Evolutionary conservation across 2,888 invertebrate genomes (phyloP), one percentile per base, ranked within the genome.

Genomic region (Pilophorus perplexus): DNA sequence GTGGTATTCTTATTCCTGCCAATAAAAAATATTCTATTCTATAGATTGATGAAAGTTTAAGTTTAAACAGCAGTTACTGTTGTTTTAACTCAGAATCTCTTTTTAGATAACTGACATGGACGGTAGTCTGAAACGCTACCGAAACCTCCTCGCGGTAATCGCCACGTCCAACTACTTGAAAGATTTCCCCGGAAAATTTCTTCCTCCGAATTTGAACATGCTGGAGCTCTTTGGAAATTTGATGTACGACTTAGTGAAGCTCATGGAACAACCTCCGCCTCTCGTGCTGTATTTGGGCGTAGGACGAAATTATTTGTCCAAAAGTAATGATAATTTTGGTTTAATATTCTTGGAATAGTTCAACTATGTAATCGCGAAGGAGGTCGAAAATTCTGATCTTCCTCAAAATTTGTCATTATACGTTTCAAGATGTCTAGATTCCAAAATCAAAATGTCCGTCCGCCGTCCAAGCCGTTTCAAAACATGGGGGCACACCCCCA

Each of bases 61-160:
- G n/a, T n/a, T n/a, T n/a, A n/a, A n/a, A n/a, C n/a, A n/a, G n/a
- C n/a, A n/a, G n/a, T n/a, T 8, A 44, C 16, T 16, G 16, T 14
- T n/a, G n/a, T n/a, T n/a, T n/a, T n/a, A n/a, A n/a, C n/a, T n/a
- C n/a, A n/a, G n/a, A n/a, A n/a, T n/a, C n/a, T n/a, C 20, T 48
- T 6, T 46, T 18, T 25, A 67, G 67, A 46, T 67, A 25, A 55
- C 64, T 10, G n/a, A 64, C n/a, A 65, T 67, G 67, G 64, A 64
- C 25, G n/a, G 20, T n/a, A 16, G 42, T 18, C 25, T 67, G 20
- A 14, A n/a, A 25, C n/a, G 22, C 8, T 48, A 28, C 38, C 18
- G 12, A 18, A 44, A 64, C 20, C 28, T 67, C 4, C 18, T 66
- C 3, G 64, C 67, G 1, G 22, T 67, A 12, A 64, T 67, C n/a